Conservation (phyloP, 2,113 vertebrate genomes). For the Rhynchopsitta pachyrhyncha region DNA sequence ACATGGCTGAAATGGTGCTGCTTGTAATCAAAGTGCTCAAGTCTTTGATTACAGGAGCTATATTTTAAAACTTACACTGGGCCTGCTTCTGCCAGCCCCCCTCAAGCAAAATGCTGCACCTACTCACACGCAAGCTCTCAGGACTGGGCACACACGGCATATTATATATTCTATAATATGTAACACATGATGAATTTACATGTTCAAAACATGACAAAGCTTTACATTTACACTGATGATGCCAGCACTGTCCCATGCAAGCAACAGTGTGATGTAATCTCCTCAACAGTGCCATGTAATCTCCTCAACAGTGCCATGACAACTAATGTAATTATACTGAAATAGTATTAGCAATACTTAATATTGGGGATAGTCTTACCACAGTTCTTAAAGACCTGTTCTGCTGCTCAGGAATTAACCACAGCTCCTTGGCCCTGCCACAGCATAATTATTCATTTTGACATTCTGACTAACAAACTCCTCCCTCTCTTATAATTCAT, state of each 20-base stretch:
- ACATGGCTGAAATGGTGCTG: background rate
- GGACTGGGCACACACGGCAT: background rate
- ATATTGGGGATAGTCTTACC: background rate
- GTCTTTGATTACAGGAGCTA: background rate
- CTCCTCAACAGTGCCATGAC: background rate
- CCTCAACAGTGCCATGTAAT: background rate
- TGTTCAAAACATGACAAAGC: background rate
- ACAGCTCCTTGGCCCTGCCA: background rate
- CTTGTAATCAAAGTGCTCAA: background rate
- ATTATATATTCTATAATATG: background rate
- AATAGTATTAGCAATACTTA: background rate
- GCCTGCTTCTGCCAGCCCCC: background rate
- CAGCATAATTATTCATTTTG: background rate
- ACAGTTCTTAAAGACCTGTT: background rate
- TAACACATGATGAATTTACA: accelerated
- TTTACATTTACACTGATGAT: background rate
- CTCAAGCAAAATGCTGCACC: background rate
- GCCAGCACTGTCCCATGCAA: background rate
- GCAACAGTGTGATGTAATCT: background rate
- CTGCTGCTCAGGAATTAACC: slow-evolving; percentile 8
- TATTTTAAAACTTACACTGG: background rate
- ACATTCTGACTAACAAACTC: background rate
- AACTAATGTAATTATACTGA: background rate
- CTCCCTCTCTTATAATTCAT: background rate
- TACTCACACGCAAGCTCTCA: background rate